phyloP scores from a whole-genome alignment of 2,113 vertebrate species.

The Phycodurus eques region DNA sequence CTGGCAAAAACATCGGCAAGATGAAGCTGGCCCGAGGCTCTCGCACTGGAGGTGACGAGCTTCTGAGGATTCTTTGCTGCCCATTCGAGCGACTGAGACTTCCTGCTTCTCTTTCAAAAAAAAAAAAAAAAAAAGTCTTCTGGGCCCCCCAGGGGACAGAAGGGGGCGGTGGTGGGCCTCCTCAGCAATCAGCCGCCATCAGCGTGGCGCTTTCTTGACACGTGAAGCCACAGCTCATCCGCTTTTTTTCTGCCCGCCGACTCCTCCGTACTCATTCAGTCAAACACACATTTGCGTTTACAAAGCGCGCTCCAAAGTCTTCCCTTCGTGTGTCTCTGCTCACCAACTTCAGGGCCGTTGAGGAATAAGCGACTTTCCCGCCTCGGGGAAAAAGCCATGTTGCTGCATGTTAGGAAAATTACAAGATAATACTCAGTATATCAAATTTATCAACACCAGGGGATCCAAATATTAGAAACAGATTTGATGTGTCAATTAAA shows the following conservation, averaged over 20 bases:
- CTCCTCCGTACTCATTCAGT: constrained; percentile 22
- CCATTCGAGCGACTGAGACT: constrained; percentile 51
- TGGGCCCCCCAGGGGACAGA: constrained; percentile 40
- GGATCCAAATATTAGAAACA: neutral
- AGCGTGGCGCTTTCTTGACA: constrained; percentile 37
- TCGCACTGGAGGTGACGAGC: constrained; percentile 42
- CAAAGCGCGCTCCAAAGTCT: neutral
- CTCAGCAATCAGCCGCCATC: constrained; percentile 41
- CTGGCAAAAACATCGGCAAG: constrained; percentile 60
- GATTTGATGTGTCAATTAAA: neutral
- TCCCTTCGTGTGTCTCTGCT: neutral
- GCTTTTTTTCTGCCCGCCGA: neutral
- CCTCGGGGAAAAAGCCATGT: neutral
- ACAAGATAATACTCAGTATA: neutral
- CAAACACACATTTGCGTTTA: constrained; percentile 4
- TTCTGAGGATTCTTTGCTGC: constrained; percentile 54
- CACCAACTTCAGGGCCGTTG: neutral
- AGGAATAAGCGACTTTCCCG: neutral
- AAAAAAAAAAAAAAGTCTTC: constrained; percentile 37
- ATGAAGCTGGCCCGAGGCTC: constrained; percentile 55
- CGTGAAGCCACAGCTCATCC: constrained; percentile 53
- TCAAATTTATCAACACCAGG: neutral
- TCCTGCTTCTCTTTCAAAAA: constrained; percentile 44
- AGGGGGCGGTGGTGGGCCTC: constrained; percentile 31
- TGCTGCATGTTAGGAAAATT: neutral